Evolutionary conservation across 2,797 vertebrate species (phyloP).

Genomic region (Florisuga fusca): DNA sequence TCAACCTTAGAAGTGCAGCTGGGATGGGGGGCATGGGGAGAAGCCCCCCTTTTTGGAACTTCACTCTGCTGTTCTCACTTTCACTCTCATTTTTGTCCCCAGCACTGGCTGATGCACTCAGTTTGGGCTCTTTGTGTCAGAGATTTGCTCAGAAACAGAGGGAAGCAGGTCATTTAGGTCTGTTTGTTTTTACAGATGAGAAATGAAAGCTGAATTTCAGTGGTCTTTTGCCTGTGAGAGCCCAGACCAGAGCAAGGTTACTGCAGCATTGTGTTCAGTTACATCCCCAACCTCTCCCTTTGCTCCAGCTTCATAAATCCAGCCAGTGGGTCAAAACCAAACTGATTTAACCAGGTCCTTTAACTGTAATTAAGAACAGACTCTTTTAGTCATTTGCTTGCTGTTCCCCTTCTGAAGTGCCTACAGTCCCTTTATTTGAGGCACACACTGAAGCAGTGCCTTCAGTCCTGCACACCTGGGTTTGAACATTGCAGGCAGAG

Average conservation of each 20-base stretch:
- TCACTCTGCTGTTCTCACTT: neutral
- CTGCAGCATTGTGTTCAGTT: neutral
- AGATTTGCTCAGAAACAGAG: neutral
- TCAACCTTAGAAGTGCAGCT: fast-evolving
- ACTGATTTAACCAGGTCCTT: neutral
- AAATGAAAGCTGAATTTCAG: neutral
- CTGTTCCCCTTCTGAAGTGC: neutral
- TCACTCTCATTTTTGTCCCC: neutral
- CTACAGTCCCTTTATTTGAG: neutral
- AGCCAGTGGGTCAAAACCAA: neutral
- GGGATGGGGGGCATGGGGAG: fast-evolving
- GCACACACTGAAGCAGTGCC: neutral
- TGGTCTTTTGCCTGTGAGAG: neutral
- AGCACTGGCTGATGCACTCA: fast-evolving
- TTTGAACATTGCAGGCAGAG: neutral
- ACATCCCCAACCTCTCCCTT: neutral
- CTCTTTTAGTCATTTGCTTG: neutral
- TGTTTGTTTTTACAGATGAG: neutral
- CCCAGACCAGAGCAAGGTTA: neutral
- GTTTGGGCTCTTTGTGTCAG: neutral
- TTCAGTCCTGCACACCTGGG: neutral
- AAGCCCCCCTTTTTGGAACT: neutral
- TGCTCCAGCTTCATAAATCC: neutral
- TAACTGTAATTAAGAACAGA: neutral
- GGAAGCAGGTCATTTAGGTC: neutral